These are phyloP conservation scores for Cyrtodaria siliqua DNA, from an alignment of 2,888 invertebrate genomes.

Conservation along the genomic window DNA sequence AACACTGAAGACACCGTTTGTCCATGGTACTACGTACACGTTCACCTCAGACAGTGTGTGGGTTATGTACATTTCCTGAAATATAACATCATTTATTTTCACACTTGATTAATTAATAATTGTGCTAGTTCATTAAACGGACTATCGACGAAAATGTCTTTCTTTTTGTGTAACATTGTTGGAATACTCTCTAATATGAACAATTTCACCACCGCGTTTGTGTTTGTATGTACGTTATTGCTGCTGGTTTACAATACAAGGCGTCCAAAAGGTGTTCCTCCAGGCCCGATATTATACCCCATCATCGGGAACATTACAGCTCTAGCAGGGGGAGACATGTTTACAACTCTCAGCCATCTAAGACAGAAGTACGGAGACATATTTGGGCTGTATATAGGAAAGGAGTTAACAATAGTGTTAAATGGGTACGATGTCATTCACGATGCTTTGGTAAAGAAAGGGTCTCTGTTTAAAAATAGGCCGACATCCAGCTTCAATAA, in stretches of 20 bases:
- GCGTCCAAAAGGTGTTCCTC: conserved; percentile 28
- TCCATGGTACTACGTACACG: too few relatives aligned
- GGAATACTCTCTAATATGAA: not conserved
- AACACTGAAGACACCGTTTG: too few relatives aligned
- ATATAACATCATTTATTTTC: too few relatives aligned
- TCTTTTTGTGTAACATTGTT: too few relatives aligned
- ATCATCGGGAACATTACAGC: conserved; percentile 46
- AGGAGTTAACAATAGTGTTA: conserved; percentile 35
- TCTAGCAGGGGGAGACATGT: conserved; percentile 24
- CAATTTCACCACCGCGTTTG: conserved; percentile 28
- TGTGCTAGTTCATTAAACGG: too few relatives aligned
- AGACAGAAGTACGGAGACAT: conserved; percentile 47
- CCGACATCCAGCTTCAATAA: conserved; percentile 12
- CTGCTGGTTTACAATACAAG: conserved; percentile 29
- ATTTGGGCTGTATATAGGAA: conserved; percentile 41
- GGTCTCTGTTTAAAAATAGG: conserved; percentile 25
- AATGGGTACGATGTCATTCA: conserved; percentile 50
- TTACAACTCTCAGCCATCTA: conserved; percentile 16
- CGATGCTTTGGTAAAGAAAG: conserved; percentile 50
- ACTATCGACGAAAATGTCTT: too few relatives aligned
- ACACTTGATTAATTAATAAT: too few relatives aligned
- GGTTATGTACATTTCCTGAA: too few relatives aligned
- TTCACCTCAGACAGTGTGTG: too few relatives aligned
- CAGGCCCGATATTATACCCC: conserved; percentile 49
- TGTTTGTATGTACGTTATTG: conserved; percentile 42